Evolutionary conservation across 2,113 vertebrate species (phyloP).

Genomic region (Apistogramma diplotaenia): DNA sequence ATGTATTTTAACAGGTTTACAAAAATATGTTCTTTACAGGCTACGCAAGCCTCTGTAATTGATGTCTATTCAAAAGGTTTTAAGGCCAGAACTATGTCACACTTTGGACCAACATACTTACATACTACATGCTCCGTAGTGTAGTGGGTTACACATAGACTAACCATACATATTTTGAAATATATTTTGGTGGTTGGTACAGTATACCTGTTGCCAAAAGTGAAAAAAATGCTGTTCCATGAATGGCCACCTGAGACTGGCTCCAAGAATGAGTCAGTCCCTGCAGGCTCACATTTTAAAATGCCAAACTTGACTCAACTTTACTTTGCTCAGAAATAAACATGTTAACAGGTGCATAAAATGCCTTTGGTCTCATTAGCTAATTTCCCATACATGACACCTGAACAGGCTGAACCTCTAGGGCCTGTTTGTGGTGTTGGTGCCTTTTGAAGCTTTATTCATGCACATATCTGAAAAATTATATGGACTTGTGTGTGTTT

Average conservation of each 20-base stretch:
- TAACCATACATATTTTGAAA: background rate
- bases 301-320: background rate
- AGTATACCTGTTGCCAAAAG: background rate
- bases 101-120: background rate
- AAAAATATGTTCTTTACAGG: background rate
- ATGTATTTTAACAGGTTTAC: slow-evolving; percentile 30
- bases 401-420: too few relatives aligned
- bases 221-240: background rate
- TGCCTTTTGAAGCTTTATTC: background rate
- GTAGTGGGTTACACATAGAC: background rate
- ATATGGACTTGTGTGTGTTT: background rate
- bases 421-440: too few relatives aligned
- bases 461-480: background rate
- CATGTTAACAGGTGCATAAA: background rate
- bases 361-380: background rate
- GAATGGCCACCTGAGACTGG: background rate
- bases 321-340: background rate
- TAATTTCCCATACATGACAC: background rate
- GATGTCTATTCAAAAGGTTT: background rate
- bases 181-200: background rate
- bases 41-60: background rate
- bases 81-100: background rate
- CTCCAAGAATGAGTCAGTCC: background rate
- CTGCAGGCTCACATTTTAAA: background rate
- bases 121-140: too few relatives aligned